Conservation (phyloP, 2,113 vertebrate genomes). For the Probosciger aterrimus region DNA sequence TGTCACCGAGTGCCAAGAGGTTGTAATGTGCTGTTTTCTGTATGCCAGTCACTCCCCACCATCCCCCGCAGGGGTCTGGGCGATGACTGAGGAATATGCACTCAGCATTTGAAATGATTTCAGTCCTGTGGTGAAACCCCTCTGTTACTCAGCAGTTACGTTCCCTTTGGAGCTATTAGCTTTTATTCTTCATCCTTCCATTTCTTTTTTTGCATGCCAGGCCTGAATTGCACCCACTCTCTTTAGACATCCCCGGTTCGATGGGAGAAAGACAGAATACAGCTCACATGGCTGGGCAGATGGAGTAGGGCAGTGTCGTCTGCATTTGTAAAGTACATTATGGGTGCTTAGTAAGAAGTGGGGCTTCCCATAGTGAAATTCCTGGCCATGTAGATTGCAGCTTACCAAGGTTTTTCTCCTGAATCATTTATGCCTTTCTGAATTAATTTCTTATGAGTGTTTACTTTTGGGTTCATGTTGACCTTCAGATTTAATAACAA, state of each 20-base stretch:
- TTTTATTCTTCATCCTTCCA: neutral
- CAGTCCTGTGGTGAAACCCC: neutral
- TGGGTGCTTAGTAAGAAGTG: neutral
- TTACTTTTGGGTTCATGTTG: neutral
- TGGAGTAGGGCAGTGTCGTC: neutral
- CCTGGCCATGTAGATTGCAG: neutral
- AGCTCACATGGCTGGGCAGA: accelerated
- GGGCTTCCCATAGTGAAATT: neutral
- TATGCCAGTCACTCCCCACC: conserved; percentile 37
- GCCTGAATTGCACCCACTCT: neutral
- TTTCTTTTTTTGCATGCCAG: neutral
- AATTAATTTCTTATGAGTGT: conserved; percentile 53
- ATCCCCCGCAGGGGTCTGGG: neutral
- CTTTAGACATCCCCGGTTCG: accelerated
- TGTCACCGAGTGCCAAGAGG: neutral
- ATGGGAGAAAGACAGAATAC: neutral
- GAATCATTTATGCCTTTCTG: conserved; percentile 49
- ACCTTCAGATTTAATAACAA: conserved; percentile 9
- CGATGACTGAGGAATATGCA: neutral
- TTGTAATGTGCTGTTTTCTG: neutral
- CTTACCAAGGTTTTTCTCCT: neutral
- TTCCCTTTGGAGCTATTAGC: neutral
- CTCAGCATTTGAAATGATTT: conserved; percentile 35
- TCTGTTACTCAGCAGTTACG: conserved; percentile 28
- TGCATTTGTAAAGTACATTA: neutral